Percentiles rank a stretch among this genome's conserved stretches.
Conservation (phyloP, 2,797 vertebrate genomes). For the Phoebastria nigripes region DNA sequence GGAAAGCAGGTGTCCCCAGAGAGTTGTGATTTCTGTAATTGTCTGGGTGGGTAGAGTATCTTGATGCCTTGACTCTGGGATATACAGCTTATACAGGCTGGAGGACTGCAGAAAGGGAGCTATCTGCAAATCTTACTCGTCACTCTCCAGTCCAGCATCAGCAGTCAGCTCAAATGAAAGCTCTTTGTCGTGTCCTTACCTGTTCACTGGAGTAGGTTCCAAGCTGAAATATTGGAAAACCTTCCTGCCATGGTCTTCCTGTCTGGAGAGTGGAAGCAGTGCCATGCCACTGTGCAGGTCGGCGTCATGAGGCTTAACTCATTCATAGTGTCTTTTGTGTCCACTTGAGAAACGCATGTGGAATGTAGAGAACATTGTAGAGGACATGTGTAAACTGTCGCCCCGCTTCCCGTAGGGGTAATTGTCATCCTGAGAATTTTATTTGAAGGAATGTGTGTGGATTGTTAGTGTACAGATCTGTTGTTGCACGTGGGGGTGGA, state of each 20-base stretch:
- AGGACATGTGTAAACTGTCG: background rate
- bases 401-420: rapidly evolving
- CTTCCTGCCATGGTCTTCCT: background rate
- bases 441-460: background rate
- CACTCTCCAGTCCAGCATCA: background rate
- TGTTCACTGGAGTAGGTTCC: background rate
- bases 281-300: rapidly evolving
- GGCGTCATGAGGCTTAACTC: background rate
- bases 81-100: background rate
- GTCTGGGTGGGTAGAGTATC: background rate
- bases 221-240: background rate
- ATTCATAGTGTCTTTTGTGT: background rate
- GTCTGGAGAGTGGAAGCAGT: background rate
- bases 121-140: background rate
- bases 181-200: background rate
- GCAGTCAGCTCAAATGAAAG: background rate
- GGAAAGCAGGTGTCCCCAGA: background rate
- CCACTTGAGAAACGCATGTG: background rate
- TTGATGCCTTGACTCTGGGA: background rate
- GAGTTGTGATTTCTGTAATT: background rate
- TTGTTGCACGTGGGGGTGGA: background rate
- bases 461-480: background rate
- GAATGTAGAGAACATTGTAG: background rate
- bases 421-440: background rate
- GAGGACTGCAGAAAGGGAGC: background rate